Base-by-base conservation (phyloP, 2,113 vertebrate species). In the Stigmatopora nigra region DNA sequence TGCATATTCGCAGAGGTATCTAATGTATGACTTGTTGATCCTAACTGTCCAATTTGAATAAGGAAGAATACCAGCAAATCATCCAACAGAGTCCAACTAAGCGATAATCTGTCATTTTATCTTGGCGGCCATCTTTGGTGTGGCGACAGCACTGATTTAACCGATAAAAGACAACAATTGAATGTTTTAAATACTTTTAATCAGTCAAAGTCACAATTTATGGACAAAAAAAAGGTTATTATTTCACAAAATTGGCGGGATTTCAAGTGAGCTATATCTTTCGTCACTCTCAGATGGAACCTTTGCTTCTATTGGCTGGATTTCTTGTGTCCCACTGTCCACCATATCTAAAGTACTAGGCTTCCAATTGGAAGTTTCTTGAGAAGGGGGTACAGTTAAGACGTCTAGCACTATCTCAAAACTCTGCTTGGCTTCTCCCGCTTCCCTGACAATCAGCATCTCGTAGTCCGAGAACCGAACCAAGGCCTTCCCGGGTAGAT, bases 401-500 rank as follows among this genome's bases (percentile, higher is more conserved):
- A 93, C 78, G 48, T 90, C 82, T 35, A 97, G 90, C 2, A 85
- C 55, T 61, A 91, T 92, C 75, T 96, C 92, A 61, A 95, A 98
- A 65, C 81, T 90, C 7, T 88, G 88, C 79, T 82, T 0, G 0
- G 91, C 92, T 59, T 95, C 92, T 1, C 95, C 95, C 0, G 84
- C 80, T 52, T 94, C 91, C 0, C 72, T 77, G 79, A 90, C 73
- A 6, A 94, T 71, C 36, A 93, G 73, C 58, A 97, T 67, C 84
- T 96, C 92, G 17, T 94, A 97, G 13, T 94, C 90, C 2, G 92
- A 91, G 1, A 98, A 97, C 1, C 80, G 81, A 41, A 98, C 77
- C 48, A 92, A 77, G 71, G 92, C 90, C 73, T 80, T 93, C 44
- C 84, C 76, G 0, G 93, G 93, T 59, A 98, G 83, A 25, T 94